Base-by-base conservation (phyloP, 2,113 vertebrate genomes). In the Rhinogobius similis region DNA sequence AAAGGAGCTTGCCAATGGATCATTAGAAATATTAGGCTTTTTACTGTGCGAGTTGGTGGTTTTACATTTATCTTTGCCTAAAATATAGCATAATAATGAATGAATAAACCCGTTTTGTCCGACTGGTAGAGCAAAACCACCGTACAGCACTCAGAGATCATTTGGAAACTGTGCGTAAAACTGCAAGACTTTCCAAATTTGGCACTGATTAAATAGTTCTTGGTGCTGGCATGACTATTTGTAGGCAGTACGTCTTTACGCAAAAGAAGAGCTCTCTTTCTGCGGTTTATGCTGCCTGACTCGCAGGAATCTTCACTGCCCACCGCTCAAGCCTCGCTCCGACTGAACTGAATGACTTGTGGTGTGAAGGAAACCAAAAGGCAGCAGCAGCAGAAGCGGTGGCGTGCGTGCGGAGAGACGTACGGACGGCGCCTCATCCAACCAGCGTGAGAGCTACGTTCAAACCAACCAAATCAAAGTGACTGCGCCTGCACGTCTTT, bases 221-320 rank as follows among this genome's bases (percentile, higher is more conserved):
- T 55, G 21, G 2, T 53, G 10, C 18, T 50, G 20, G 10, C n/a
- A n/a, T 2, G 16, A 5, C 4, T 48, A 10, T 50, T 50, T n/a
- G 48, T 50, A 36, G 48, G n/a, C 1, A 0, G 66, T 32, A 71
- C 82, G 72, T 65, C 24, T 58, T 38, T 78, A 38, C 23, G 72
- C 39, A 52, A 52, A 71, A 75, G 79, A 75, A 82, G 43, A 72
- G 69, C 20, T 43, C 11, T 70, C 80, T 73, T 24, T 29, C 26
- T 88, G 86, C 77, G 88, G 86, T 87, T 87, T 74, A 88, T 75
- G 83, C 75, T 84, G 81, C 81, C 86, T 89, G 86, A 81, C 83
- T 83, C 78, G 74, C 73, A 82, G 88, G 86, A 90, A 90, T 90
- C 86, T 87, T 71, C 77, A 73, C 61, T n/a, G 81, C 77, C 62